These are phyloP conservation scores for Allolobophora icterica DNA, from an alignment of 2,888 invertebrate genomes.

Conservation along the genomic window DNA sequence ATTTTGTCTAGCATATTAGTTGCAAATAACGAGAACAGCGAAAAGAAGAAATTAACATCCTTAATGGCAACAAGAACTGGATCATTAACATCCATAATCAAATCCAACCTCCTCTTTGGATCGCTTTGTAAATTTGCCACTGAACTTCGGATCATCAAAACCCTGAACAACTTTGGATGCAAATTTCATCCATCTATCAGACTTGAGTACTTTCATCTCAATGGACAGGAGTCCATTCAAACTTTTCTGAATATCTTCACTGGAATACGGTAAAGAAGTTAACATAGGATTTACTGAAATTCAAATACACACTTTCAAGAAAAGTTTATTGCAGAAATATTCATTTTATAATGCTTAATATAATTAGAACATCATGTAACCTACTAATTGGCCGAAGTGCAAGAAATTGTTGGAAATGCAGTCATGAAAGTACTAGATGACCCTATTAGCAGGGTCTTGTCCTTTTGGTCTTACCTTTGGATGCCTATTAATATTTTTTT, in stretches of 20 bases:
- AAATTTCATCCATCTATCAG: constrained; percentile 17
- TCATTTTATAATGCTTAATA: too few relatives aligned
- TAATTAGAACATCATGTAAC: not conserved
- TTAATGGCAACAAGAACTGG: not conserved
- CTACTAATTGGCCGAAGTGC: not conserved
- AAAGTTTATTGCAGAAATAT: too few relatives aligned
- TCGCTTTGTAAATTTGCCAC: not conserved
- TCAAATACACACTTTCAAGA: not conserved
- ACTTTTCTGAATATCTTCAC: not conserved
- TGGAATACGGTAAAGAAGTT: not conserved
- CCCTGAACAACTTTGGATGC: not conserved
- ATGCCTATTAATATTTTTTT: too few relatives aligned
- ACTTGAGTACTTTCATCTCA: not conserved
- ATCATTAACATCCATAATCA: not conserved
- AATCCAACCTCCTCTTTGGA: constrained; percentile 10
- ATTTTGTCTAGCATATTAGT: not conserved
- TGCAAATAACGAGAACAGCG: not conserved
- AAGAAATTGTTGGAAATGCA: not conserved
- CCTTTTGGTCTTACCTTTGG: too few relatives aligned
- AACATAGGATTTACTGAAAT: not conserved
- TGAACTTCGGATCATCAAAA: not conserved
- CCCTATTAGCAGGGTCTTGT: too few relatives aligned
- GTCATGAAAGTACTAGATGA: too few relatives aligned
- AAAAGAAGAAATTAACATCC: not conserved
- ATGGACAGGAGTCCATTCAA: not conserved